Conservation (phyloP, 2,888 invertebrate species). For the Cantharis nigra region DNA sequence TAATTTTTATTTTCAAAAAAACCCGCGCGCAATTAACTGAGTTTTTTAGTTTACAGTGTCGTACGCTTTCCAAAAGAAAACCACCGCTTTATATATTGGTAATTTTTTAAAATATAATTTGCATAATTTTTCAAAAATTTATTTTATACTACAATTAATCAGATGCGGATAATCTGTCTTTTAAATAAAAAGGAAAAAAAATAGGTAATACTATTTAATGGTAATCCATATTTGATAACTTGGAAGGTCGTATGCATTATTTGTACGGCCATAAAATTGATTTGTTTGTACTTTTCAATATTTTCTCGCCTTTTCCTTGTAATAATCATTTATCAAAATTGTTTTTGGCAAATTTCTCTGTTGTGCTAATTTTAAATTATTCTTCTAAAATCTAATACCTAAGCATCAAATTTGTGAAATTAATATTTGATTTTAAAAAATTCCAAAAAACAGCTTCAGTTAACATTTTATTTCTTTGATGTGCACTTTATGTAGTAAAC, state of each 20-base stretch:
- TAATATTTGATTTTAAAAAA: neutral
- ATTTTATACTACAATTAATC: neutral
- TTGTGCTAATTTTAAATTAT: neutral
- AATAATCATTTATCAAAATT: neutral
- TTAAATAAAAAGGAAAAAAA: neutral
- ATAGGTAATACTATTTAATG: neutral
- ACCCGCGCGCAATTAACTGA: neutral
- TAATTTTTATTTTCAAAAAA: neutral
- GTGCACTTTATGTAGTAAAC: neutral
- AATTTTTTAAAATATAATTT: neutral
- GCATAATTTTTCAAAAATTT: neutral
- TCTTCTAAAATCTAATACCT: neutral
- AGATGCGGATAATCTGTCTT: neutral
- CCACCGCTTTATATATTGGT: neutral
- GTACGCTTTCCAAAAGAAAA: neutral
- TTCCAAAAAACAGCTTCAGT: neutral
- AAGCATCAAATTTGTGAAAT: neutral
- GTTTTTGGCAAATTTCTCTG: neutral
- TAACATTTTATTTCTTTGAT: neutral
- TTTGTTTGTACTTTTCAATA: neutral
- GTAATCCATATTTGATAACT: neutral
- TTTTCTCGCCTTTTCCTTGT: neutral
- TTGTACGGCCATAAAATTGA: constrained; percentile 1
- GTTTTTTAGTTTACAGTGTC: neutral
- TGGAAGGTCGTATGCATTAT: neutral